Base-by-base conservation (phyloP, 2,888 invertebrate species). In the Ichneumon xanthorius region DNA sequence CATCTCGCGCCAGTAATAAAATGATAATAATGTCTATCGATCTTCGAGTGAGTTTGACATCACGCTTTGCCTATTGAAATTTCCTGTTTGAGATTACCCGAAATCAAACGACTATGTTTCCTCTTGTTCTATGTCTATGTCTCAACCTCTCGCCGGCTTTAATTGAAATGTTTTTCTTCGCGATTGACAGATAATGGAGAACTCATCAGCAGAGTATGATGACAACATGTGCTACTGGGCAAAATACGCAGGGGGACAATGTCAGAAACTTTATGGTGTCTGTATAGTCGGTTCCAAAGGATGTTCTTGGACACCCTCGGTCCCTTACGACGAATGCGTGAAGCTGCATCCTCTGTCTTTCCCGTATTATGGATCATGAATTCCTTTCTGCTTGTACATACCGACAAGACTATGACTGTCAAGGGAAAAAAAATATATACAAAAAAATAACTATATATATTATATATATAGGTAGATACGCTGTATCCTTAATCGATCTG, bases 251-350 rank as follows among this genome's bases (percentile, higher is more conserved):
- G 95, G 95, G 33, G 4, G 4, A 5, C 4, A 4, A 90, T 96
- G 96, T 93, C 96, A 95, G 94, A 95, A 95, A 89, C 94, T 95
- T 90, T 95, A 96, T 94, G 96, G 97, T 76, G 95, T 97, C 89
- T 97, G 97, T 91, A 94, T 96, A 88, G 95, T 95, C 87, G 95
- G 95, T 86, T 94, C 94, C 80, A 95, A 95, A 84, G 95, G 95
- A 14, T 94, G 93, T 81, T 92, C 91, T 55, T 94, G 93, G 94
- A 84, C 86, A 30, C 92, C 92, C 0, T 26, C 26, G 26, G 26
- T 26, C 26, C 26, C 1, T 26, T 26, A 26, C 26, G 26, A 26
- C 26, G 26, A 26, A 26, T 26, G 26, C 26, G 26, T 2, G 26
- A 26, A 26, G 26, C 26, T 26, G 26, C 26, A 26, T 26, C 26